A percentile compares a stretch with the other conserved stretches of the same genome.
These are phyloP conservation scores for Grus americana DNA, from an alignment of 2,113 vertebrate genomes.

Conservation along the genomic window DNA sequence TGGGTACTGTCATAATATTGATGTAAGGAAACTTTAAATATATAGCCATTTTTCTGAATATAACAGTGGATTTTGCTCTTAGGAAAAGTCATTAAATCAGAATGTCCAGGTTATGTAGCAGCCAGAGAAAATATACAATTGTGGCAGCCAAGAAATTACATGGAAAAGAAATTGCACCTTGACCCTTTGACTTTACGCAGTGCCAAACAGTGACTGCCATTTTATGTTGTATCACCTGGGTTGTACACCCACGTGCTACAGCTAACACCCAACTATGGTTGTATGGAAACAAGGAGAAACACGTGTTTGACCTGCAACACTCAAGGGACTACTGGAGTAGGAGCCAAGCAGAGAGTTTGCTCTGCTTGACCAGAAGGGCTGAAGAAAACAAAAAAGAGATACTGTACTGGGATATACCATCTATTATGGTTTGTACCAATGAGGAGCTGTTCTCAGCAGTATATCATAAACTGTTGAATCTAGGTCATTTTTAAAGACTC, in stretches of 20 bases:
- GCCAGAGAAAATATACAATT: constrained; percentile 62
- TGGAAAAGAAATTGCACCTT: constrained; percentile 33
- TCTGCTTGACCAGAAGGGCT: background rate
- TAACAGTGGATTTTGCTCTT: constrained; percentile 50
- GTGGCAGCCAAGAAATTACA: constrained; percentile 13
- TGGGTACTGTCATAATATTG: constrained; percentile 68
- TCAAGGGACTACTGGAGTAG: background rate
- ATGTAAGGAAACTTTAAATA: constrained; percentile 61
- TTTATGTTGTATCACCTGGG: constrained; percentile 22
- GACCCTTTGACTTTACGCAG: background rate
- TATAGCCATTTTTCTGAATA: constrained; percentile 52
- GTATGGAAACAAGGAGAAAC: background rate
- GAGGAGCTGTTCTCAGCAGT: background rate
- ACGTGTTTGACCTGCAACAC: background rate
- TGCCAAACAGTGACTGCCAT: constrained; percentile 1
- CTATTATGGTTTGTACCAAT: background rate
- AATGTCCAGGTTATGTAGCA: constrained; percentile 51
- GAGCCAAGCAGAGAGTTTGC: background rate
- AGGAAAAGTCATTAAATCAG: constrained; percentile 60
- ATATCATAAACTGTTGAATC: background rate
- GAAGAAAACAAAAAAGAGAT: background rate
- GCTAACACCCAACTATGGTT: background rate
- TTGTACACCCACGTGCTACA: background rate
- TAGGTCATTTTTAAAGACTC: background rate
- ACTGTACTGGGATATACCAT: background rate